A percentile compares a stretch with the other conserved stretches of the same genome.
These are phyloP conservation scores for Spodoptera littoralis DNA, from an alignment of 2,888 invertebrate genomes.

Conservation along the genomic window DNA sequence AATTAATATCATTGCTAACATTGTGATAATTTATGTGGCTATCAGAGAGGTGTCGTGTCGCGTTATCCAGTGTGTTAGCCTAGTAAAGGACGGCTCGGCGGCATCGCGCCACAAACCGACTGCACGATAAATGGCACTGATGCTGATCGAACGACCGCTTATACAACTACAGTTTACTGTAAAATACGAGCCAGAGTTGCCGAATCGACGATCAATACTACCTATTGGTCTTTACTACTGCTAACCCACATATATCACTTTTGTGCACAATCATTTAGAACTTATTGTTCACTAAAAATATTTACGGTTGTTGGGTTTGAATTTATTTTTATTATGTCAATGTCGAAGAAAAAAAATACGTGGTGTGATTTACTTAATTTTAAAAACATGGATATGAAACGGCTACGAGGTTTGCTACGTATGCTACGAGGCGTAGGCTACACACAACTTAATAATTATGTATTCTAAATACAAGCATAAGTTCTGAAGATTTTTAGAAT, in stretches of 20 bases:
- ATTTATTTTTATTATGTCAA: slow-evolving; percentile 3
- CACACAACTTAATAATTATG: too few relatives aligned
- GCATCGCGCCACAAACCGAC: slow-evolving; percentile 62
- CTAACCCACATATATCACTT: slow-evolving; percentile 61
- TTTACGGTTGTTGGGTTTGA: not conserved
- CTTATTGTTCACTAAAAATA: slow-evolving; percentile 24
- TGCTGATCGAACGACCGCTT: slow-evolving; percentile 68
- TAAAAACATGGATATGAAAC: not conserved
- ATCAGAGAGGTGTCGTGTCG: slow-evolving; percentile 69
- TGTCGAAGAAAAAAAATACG: not conserved
- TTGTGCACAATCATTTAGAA: slow-evolving; percentile 47
- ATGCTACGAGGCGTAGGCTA: not conserved
- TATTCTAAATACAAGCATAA: too few relatives aligned
- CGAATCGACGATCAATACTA: slow-evolving; percentile 62
- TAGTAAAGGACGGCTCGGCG: slow-evolving; percentile 71
- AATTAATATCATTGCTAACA: slow-evolving; percentile 24
- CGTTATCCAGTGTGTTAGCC: slow-evolving; percentile 71
- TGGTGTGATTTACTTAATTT: not conserved
- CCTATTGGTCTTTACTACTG: slow-evolving; percentile 45
- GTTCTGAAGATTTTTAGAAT: too few relatives aligned
- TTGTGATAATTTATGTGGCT: slow-evolving; percentile 56
- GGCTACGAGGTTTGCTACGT: not conserved
- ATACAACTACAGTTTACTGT: slow-evolving; percentile 72
- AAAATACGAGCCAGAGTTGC: slow-evolving; percentile 68
- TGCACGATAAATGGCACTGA: slow-evolving; percentile 70